phyloP scores from a whole-genome alignment of 2,888 invertebrate species.

The Malacosoma neustria region DNA sequence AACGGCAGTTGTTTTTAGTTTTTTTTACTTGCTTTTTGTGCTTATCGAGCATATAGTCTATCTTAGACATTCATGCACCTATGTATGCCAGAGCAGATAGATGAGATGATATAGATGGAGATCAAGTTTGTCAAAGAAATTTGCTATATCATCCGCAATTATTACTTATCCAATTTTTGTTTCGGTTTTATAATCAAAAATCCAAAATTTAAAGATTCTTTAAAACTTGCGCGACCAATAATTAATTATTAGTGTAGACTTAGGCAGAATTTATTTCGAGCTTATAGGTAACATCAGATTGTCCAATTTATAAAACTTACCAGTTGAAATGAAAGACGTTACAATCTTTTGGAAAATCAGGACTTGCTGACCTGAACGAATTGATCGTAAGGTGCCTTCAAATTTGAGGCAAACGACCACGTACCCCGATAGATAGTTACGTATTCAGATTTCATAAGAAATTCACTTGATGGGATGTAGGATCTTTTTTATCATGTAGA shows the following conservation, averaged over 20 bases:
- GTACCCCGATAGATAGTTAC: slow-evolving; percentile 80
- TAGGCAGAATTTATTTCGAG: slow-evolving; percentile 65
- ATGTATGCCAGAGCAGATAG: too few relatives aligned
- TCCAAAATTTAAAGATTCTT: slow-evolving; percentile 74
- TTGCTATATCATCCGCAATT: too few relatives aligned
- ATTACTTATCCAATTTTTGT: too few relatives aligned
- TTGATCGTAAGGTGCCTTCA: slow-evolving; percentile 26
- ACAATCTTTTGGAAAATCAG: slow-evolving; percentile 72
- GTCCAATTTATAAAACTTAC: slow-evolving; percentile 49
- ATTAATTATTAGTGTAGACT: slow-evolving; percentile 69
- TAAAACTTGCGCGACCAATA: slow-evolving; percentile 75
- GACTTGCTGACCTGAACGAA: slow-evolving; percentile 53
- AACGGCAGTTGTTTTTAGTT: slow-evolving; percentile 14
- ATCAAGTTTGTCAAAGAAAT: too few relatives aligned
- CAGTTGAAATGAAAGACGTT: slow-evolving; percentile 77
- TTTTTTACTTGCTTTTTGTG: slow-evolving; percentile 41
- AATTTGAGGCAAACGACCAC: slow-evolving; percentile 48
- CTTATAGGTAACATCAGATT: slow-evolving; percentile 26
- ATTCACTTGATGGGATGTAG: slow-evolving; percentile 59
- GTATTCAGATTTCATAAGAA: slow-evolving; percentile 75
- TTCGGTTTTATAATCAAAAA: slow-evolving; percentile 82
- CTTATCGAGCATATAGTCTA: slow-evolving; percentile 77
- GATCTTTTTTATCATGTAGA: slow-evolving; percentile 46
- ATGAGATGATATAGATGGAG: too few relatives aligned
- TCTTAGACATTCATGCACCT: slow-evolving; percentile 75